Base-by-base conservation (phyloP, 2,113 vertebrate genomes). In the Plecotus auritus region DNA sequence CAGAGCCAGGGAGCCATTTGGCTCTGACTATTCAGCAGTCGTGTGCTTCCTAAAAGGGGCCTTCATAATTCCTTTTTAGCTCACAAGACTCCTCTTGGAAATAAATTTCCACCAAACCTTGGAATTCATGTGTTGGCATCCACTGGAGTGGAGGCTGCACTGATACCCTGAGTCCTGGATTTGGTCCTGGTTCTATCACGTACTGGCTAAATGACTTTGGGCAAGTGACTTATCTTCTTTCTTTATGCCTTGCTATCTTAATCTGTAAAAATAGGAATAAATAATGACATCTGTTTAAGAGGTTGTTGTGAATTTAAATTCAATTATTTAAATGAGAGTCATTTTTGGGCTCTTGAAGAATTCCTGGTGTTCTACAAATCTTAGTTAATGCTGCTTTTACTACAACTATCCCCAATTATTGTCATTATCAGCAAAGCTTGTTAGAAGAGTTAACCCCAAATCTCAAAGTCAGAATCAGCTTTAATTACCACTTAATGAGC, bases 261-360 rank as follows among this genome's bases (percentile, higher is more conserved):
- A 91, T 88, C 92, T 81, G 4, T 47, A 84, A 91, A 81, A 76
- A 87, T 8, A 93, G 47, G 30, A 94, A 91, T 76, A 91, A 94
- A 80, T 84, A 84, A 91, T 77, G 69, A 30, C 67, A 90, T 69
- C 66, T 96, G 85, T 72, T 88, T 89, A 94, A 90, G 61, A 90
- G 5, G n/a, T 54, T 93, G 76, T 35, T 95, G 84, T 80, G 61
- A 92, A 95, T 96, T 88, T 95, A 95, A 96, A 93, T 73, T 82
- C 73, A 37, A 95, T 89, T 90, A 84, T 85, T 90, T 90, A 85
- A 94, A 91, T 95, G 59, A 92, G 74, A 45, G 70, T 47, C 76
- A 40, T 56, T 91, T 95, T 8, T 73, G 94, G 82, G 92, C 45
- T 64, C n/a, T 64, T 86, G 70, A 85, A 91, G 61, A 45, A 32